Percentiles rank a stretch among this genome's conserved stretches.
Evolutionary conservation across 53 echinoderm and acorn worm genomes (phyloP).

Genomic region (Hippasteria phrygiana): DNA sequence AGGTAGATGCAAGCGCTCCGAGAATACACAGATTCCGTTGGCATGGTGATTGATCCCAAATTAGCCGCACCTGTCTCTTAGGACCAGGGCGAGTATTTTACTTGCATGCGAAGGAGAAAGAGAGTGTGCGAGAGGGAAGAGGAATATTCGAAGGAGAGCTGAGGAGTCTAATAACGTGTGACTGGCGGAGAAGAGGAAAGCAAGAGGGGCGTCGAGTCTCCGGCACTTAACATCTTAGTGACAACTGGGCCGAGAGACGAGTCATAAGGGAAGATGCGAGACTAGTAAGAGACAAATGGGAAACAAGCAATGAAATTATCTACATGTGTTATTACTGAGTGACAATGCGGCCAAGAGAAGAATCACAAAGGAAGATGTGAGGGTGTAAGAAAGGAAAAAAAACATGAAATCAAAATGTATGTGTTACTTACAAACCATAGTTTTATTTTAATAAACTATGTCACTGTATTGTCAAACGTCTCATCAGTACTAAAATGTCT

Average conservation of each 20-base stretch:
- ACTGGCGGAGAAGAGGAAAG: background rate
- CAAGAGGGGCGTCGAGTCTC: background rate
- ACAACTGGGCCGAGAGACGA: background rate
- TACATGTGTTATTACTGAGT: no score
- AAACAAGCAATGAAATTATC: no score
- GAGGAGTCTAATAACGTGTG: background rate
- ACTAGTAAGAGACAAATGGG: background rate
- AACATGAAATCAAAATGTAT: no score
- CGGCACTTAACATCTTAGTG: conserved; percentile 25
- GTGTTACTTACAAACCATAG: no score
- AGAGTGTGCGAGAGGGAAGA: background rate
- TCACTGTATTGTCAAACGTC: no score
- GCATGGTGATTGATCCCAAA: conserved; percentile 32
- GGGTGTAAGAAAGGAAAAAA: no score
- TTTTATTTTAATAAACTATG: no score
- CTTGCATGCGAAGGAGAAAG: conserved; percentile 14
- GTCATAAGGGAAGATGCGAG: background rate
- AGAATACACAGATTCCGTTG: conserved; percentile 30
- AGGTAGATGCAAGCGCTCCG: background rate
- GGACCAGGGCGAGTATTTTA: conserved; percentile 44
- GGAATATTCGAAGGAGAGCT: background rate
- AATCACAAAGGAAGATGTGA: no score
- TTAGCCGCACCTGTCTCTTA: conserved; percentile 38
- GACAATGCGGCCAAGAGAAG: no score
- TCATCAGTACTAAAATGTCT: no score